These are phyloP conservation scores for Nerophis ophidion DNA, from an alignment of 2,113 vertebrate genomes.

Conservation along the genomic window DNA sequence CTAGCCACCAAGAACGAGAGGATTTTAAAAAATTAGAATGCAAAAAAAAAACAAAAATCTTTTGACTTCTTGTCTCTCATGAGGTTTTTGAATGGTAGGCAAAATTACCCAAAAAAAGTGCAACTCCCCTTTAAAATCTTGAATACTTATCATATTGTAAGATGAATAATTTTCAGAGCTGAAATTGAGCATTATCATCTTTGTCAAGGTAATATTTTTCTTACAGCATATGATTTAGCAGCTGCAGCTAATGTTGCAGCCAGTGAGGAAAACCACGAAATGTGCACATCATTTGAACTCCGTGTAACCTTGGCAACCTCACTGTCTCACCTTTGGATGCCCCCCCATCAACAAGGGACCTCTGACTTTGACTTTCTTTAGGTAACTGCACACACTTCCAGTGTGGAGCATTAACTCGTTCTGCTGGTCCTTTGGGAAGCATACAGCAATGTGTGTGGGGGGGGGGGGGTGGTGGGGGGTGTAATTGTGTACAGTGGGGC, in stretches of 20 bases:
- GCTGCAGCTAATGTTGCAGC: not conserved
- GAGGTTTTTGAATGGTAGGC: no score
- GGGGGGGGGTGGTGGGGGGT: no score
- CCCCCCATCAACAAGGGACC: slow-evolving; percentile 28
- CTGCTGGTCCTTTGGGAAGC: slow-evolving; percentile 38
- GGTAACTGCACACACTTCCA: slow-evolving; percentile 38
- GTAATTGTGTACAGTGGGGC: no score
- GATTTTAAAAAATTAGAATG: no score
- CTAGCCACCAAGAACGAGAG: no score
- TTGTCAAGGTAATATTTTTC: not conserved
- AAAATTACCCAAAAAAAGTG: no score
- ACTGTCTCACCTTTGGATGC: slow-evolving; percentile 34
- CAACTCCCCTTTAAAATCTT: no score
- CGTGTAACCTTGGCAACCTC: slow-evolving; percentile 23
- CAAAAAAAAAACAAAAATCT: no score
- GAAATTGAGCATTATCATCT: not conserved
- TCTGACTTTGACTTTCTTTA: slow-evolving; percentile 36
- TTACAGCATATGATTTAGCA: not conserved
- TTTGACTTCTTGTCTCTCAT: no score
- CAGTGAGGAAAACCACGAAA: not conserved
- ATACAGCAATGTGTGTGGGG: slow-evolving; percentile 21
- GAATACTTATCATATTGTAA: not conserved
- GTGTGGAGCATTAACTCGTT: slow-evolving; percentile 36
- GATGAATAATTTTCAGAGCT: not conserved
- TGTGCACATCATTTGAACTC: slow-evolving; percentile 34